Evolutionary conservation across 2,888 invertebrate genomes (phyloP), one percentile per base, ranked within the genome.

Genomic region (Lymantria monacha): DNA sequence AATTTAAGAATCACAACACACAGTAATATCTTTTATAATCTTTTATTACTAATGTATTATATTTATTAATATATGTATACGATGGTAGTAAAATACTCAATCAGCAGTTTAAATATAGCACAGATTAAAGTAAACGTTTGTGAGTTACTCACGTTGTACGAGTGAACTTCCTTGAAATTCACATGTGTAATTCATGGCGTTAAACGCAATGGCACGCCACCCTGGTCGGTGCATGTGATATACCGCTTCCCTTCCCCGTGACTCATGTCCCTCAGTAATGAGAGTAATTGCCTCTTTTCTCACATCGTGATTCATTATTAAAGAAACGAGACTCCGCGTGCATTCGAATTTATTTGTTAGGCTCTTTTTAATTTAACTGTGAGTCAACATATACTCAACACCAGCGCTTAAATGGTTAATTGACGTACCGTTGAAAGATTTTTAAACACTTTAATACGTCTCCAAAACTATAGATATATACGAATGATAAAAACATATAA

Each of bases 241-340:
- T 57, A 66, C 63, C 47, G 70, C 74, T 81, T 81, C 81, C 80
- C 76, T 56, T 60, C 66, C 54, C 64, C 68, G 66, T 87, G 85
- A 85, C 74, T 86, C 88, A 86, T 79, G 66, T 74, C 73, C 68
- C 61, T 68, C 64, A 76, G 79, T 88, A 87, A 87, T 85, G 80
- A 84, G 80, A 79, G 79, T 87, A 87, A 89, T 89, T 88, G 87
- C 83, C 68, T 74, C 76, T 83, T 85, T 87, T 89, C 87, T 86
- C 87, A 87, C 85, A 86, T 84, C 78, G 86, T 90, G 89, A 88
- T 88, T 90, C 89, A 85, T 85, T 63, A 66, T 72, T 71, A 58
- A 77, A 76, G 76, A 72, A 80, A 78, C 74, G 73, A 79, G 74
- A 70, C 72, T 70, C 74, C 70, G 70, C 72, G 70, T 73, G 72